Evolutionary conservation across 1,140 invertebrate genomes (phyloP), one percentile per base, ranked within the genome.

Genomic region (Phthorimaea operculella): DNA sequence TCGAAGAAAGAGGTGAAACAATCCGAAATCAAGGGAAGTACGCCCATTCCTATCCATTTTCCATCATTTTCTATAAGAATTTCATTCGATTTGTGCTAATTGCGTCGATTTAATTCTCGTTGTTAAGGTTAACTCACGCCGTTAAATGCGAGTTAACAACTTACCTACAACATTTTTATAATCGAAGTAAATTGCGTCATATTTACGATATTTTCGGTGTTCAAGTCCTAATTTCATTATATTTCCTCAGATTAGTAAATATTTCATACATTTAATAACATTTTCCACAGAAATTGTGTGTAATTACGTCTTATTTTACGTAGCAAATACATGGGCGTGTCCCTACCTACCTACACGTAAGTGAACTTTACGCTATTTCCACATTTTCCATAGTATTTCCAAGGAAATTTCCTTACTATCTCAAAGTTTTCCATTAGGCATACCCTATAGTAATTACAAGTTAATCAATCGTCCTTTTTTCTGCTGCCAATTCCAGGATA

Each of bases 61-160:
- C 11, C 9, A 4, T 48, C 45, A 28, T 16, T 18, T 48, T 48
- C 45, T 48, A 14, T 4, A n/a, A 10, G 9, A 48, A 48, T 48
- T 48, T 15, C 9, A 10, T 48, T 48, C 45, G 45, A 48, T 48
- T 48, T 48, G 45, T 48, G n/a, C 17, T 14, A 15, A 48, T 48
- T 16, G n/a, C 16, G 45, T 48, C 39, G 39, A 42, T 42, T n/a
- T 14, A 42, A 42, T 42, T 42, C 21, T 28, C 21, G 21, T 28
- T 28, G 21, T 28, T 28, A 28, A 28, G 21, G 2, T 28, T 28
- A 28, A 28, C 39, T 42, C 14, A n/a, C 39, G 14, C 39, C 11
- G 11, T n/a, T 42, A 42, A 11, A 18, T 48, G 45, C 16, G 45
- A 10, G 12, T 48, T 16, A 12, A 14, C 9, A n/a, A n/a, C n/a